Evolutionary conservation across 2,113 vertebrate genomes (phyloP).

Genomic region (Upupa epops): DNA sequence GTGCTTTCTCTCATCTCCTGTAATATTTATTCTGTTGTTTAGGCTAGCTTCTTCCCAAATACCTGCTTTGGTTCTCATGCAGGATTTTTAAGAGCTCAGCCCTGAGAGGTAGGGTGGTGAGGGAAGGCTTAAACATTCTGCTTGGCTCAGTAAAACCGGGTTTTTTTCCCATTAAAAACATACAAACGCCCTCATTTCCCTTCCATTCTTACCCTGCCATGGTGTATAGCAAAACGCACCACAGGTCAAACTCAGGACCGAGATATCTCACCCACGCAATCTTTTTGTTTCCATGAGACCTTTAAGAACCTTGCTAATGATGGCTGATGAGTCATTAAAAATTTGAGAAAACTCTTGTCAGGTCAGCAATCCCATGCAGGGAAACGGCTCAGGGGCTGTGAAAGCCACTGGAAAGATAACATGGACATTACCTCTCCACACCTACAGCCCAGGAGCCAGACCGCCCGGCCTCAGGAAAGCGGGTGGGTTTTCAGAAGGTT

Average conservation of each 20-base stretch:
- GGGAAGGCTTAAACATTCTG: not conserved
- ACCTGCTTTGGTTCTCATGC: not conserved
- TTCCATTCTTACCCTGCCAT: not conserved
- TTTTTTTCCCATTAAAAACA: not conserved
- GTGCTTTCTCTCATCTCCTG: not conserved
- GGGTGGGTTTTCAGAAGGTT: rapidly evolving
- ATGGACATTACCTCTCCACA: not conserved
- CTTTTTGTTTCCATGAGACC: too few species aligned
- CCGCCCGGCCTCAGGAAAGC: rapidly evolving
- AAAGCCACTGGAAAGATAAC: rapidly evolving
- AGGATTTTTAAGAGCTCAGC: not conserved
- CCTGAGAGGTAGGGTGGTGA: not conserved
- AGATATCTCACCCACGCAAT: not conserved
- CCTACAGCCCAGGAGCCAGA: not conserved
- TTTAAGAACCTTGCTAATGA: too few species aligned
- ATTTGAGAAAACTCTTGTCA: not conserved
- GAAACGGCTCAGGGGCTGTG: not conserved
- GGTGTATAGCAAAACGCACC: rapidly evolving
- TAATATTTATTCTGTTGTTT: not conserved
- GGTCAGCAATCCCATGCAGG: not conserved
- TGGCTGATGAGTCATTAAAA: not conserved
- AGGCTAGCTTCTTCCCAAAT: not conserved
- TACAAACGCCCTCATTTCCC: rapidly evolving
- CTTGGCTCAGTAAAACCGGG: not conserved
- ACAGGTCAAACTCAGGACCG: not conserved